Percentiles rank a stretch among this genome's conserved stretches.
These are phyloP conservation scores for Budorcas taxicolor DNA, from an alignment of 2,113 vertebrate species.

Conservation along the genomic window DNA sequence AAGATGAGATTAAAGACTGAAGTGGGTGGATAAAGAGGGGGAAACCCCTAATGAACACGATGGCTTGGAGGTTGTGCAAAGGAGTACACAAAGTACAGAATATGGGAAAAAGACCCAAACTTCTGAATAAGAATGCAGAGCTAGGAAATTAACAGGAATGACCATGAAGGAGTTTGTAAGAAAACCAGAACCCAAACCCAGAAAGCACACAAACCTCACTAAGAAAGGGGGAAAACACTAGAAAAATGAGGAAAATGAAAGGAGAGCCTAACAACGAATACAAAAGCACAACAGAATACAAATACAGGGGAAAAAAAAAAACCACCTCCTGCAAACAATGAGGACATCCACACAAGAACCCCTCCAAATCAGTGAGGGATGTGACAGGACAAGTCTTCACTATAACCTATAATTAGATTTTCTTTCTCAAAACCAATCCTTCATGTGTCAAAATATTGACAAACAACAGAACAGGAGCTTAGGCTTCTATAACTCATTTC, in stretches of 20 bases:
- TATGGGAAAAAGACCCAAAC: not conserved
- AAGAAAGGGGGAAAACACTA: not conserved
- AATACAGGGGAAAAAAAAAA: not conserved
- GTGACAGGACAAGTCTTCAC: constrained; percentile 8
- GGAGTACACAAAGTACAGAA: not conserved
- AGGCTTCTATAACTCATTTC: constrained; percentile 33
- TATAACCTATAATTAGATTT: constrained; percentile 36
- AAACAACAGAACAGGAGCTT: constrained; percentile 13
- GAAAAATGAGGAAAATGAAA: not conserved
- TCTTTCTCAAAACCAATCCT: constrained; percentile 44
- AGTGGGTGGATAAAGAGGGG: not conserved
- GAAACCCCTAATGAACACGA: not conserved
- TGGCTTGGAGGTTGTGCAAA: not conserved
- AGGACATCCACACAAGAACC: not conserved
- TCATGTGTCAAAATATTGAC: constrained; percentile 63
- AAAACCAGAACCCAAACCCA: not conserved
- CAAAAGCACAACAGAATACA: not conserved
- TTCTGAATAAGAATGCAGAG: not conserved
- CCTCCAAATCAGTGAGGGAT: not conserved
- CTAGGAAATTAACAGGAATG: not conserved
- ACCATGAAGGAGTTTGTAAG: not conserved
- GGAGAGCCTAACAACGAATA: not conserved
- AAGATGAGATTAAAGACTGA: not conserved
- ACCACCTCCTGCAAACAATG: not conserved
- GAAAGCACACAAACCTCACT: not conserved